phyloP scores from a whole-genome alignment of 2,888 invertebrate genomes.

The Glaucopsyche alexis region DNA sequence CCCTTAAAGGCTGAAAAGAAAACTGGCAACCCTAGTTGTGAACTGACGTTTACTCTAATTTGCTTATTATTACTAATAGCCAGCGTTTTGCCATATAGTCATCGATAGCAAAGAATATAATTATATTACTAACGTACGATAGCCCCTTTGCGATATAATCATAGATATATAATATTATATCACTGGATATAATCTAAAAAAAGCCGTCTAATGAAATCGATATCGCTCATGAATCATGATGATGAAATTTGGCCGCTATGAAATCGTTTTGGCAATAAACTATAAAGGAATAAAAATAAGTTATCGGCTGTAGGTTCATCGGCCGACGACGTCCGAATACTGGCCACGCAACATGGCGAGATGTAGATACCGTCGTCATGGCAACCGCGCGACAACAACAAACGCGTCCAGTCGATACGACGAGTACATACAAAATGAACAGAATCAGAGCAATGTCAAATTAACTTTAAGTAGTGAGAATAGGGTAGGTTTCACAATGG shows the following conservation, averaged over 20 bases:
- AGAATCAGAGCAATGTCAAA: neutral
- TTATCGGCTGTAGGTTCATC: constrained; percentile 50
- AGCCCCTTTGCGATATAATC: no score
- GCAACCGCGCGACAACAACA: constrained; percentile 57
- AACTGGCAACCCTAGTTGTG: no score
- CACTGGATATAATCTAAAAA: no score
- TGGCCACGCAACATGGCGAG: constrained; percentile 50
- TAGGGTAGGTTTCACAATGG: neutral
- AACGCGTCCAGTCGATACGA: constrained; percentile 32
- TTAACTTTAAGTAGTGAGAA: neutral
- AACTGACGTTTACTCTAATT: no score
- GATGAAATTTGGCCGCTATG: neutral
- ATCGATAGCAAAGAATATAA: no score
- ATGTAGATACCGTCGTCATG: constrained; percentile 68
- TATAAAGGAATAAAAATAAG: constrained; percentile 27
- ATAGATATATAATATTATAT: no score
- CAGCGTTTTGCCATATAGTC: no score
- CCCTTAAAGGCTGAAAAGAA: no score
- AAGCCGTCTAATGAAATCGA: no score
- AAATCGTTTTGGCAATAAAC: neutral
- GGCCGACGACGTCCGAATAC: constrained; percentile 44
- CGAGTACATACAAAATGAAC: neutral
- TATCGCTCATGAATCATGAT: neutral
- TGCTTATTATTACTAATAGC: no score
- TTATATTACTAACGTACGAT: no score